A percentile compares a stretch with the other conserved stretches of the same genome.
Evolutionary conservation across 2,797 vertebrate genomes (phyloP).

Genomic region (Coreius guichenoti): DNA sequence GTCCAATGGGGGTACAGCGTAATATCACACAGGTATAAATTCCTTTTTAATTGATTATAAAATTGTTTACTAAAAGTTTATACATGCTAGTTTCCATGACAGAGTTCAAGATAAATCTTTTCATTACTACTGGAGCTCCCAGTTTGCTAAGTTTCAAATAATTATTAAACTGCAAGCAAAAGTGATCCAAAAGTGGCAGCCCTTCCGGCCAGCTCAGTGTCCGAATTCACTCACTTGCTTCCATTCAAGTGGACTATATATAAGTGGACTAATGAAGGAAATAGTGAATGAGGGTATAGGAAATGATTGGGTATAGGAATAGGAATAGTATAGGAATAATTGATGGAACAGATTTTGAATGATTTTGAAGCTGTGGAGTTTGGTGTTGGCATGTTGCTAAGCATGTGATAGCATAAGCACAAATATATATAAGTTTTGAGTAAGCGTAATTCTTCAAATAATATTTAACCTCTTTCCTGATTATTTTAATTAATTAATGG

Average conservation of each 20-base stretch:
- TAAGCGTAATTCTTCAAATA: too few relatives aligned
- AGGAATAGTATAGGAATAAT: too few relatives aligned
- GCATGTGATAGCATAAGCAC: background rate
- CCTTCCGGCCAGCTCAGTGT: background rate
- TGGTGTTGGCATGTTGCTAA: background rate
- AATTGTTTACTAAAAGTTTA: background rate
- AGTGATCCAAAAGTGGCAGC: background rate
- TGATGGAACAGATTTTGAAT: background rate
- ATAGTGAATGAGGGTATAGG: background rate
- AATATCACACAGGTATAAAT: background rate
- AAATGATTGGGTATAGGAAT: too few relatives aligned
- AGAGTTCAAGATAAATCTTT: background rate
- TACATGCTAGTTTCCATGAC: background rate
- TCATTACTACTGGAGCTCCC: background rate
- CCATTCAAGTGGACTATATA: background rate
- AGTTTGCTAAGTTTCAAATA: background rate
- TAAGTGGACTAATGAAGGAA: background rate
- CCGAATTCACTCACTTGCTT: background rate
- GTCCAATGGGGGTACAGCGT: background rate
- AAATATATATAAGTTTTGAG: background rate
- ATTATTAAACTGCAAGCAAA: background rate
- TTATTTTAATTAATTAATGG: background rate
- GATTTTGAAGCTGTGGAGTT: background rate
- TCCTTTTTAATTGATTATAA: background rate
- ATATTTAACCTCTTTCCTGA: background rate